Percentiles rank a stretch among this genome's conserved stretches.
phyloP scores from a whole-genome alignment of 2,113 vertebrate species.

The Gallinago paraguaiae region DNA sequence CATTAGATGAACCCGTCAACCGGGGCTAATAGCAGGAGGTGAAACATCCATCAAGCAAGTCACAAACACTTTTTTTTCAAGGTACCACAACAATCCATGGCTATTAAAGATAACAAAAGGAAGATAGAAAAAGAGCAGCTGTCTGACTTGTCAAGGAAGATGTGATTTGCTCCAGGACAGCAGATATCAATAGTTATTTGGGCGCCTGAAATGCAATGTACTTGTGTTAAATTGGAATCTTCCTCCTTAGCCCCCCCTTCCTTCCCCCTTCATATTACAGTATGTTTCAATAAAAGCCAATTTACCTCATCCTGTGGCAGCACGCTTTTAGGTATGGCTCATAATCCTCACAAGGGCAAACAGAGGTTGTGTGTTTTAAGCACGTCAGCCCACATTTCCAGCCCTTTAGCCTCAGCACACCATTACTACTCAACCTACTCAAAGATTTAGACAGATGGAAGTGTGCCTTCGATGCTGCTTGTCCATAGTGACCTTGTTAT shows the following conservation, averaged over 20 bases:
- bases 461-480: not conserved
- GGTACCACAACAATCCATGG: not conserved
- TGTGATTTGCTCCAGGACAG: constrained; percentile 61
- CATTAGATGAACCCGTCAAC: constrained; percentile 3
- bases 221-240: constrained; percentile 49
- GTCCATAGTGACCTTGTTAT: not conserved
- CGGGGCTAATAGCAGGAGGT: constrained; percentile 27
- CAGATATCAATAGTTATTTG: constrained; percentile 66
- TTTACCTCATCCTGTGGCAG: constrained; percentile 40
- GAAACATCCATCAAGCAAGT: constrained; percentile 22
- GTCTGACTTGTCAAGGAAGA: constrained; percentile 42
- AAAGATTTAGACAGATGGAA: constrained; percentile 10
- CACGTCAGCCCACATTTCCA: constrained; percentile 20
- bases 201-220: constrained; percentile 25
- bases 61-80: constrained; percentile 3
- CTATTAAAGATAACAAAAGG: constrained; percentile 54
- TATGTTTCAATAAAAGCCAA: constrained; percentile 62
- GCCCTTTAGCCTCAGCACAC: not conserved
- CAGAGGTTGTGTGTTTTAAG: not conserved
- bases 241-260: not conserved
- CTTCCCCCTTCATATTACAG: not conserved
- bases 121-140: constrained; percentile 49
- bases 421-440: not conserved
- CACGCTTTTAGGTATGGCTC: constrained; percentile 22
- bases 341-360: constrained; percentile 50